These are phyloP conservation scores for Mythimna impura DNA, from an alignment of 2,888 invertebrate genomes.

Conservation along the genomic window DNA sequence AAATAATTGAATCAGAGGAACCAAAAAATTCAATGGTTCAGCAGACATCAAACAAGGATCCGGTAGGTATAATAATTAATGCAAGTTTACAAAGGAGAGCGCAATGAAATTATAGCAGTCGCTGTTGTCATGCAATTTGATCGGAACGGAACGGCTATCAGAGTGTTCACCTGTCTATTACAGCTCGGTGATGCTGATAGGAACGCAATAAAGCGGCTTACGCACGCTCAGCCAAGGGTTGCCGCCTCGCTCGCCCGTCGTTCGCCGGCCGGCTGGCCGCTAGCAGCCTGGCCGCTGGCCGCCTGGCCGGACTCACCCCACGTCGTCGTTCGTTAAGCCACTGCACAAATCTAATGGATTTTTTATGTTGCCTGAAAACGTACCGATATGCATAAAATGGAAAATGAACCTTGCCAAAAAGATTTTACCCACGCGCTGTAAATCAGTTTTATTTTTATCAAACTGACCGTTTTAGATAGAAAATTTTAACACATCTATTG, in stretches of 20 bases:
- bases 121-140: slow-evolving; percentile 41
- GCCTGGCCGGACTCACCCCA: slow-evolving; percentile 60
- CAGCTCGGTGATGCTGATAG: slow-evolving; percentile 62
- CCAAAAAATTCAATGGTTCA: background rate
- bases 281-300: background rate
- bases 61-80: background rate
- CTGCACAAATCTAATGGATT: slow-evolving; percentile 86
- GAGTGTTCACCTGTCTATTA: slow-evolving; percentile 57
- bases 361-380: slow-evolving; percentile 82
- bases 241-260: slow-evolving; percentile 37
- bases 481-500: slow-evolving; percentile 50
- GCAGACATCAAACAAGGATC: background rate
- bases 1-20: background rate
- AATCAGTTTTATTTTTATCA: slow-evolving; percentile 75
- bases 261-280: slow-evolving; percentile 50
- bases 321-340: slow-evolving; percentile 73
- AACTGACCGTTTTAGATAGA: slow-evolving; percentile 62
- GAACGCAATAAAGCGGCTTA: slow-evolving; percentile 80
- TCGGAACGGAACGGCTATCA: slow-evolving; percentile 56
- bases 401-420: slow-evolving; percentile 81
- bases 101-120: slow-evolving; percentile 15
- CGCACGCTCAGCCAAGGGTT: slow-evolving; percentile 77
- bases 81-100: slow-evolving; percentile 3
- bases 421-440: slow-evolving; percentile 70
- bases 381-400: slow-evolving; percentile 80